Base-by-base conservation (phyloP, 2,888 invertebrate genomes). In the Phalera bucephala region DNA sequence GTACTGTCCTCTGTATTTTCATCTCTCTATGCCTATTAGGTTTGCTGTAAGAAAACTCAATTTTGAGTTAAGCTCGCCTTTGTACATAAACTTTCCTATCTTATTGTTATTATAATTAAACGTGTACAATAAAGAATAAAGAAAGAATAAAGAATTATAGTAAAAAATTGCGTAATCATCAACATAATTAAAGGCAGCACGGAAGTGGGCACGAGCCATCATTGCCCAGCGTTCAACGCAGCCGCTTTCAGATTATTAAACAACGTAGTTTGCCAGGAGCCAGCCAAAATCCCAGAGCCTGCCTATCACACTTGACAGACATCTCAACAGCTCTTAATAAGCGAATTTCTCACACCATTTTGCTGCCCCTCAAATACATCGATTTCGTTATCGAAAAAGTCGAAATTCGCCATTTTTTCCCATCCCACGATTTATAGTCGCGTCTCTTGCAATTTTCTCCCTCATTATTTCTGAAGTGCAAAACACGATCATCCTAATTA, bases 241-340 rank as follows among this genome's bases (percentile, higher is more conserved):
- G 34, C 23, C 47, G 58, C 52, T 35, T 33, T 21, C 38, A 46
- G 60, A 66, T 64, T 69, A 42, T 58, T 62, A 66, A 67, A 38
- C 47, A 60, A 26, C 30, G 31, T 37, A 30, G 23, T 13, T 40
- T 20, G 40, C 22, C 17, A 17, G 17, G 38, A 33, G 26, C 22
- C 32, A 37, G 39, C 37, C 36, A 44, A 43, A 22, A 37, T 11
- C 19, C 38, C 14, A 27, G 28, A 11, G 33, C 31, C 40, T 39
- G 36, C 45, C 32, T 52, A 52, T 47, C 62, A 49, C 63, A 62
- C 62, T 61, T 71, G 64, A 71, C 66, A 67, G 68, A 71, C 65
- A 52, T 68, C 57, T 64, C 65, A 65, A 58, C 56, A 54, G 47
- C 56, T 54, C 52, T 60, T 73, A 71, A 75, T 71, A 68, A 73